Base-by-base conservation (phyloP, 2,888 invertebrate genomes). In the Drosophila lutescens region DNA sequence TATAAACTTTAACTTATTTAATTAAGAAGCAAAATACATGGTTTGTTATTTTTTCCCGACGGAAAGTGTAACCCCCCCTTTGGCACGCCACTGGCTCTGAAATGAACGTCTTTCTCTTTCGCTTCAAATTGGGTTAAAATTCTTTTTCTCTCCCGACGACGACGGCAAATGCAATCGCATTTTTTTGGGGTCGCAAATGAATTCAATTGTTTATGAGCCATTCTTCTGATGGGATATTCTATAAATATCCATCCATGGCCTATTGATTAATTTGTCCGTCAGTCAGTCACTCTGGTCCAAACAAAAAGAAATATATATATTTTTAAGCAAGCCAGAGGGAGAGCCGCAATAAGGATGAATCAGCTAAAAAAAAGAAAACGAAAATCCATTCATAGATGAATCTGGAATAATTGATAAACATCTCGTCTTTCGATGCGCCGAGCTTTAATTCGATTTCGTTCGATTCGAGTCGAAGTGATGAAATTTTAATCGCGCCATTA, bases 131-230 rank as follows among this genome's bases (percentile, higher is more conserved):
- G 66, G 62, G 56, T 71, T 71, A 73, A 71, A 63, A 53, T 13
- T 63, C 23, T 10, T 55, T 43, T 40, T 50, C 49, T 40, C 5
- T 13, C 30, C 13, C 6, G n/a, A 38, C 38, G n/a, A 2, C 32
- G 15, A 2, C 23, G n/a, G 65, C 43, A 74, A 71, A 63, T 71
- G 71, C 71, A 71, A 63, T 71, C 53, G 61, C 72, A 69, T 71
- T 69, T 49, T 69, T 69, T 49, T 71, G 9, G 70, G 69, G 54
- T 44, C 68, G 26, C 53, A 68, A 66, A 62, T 66, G 76, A 70
- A 78, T 76, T 73, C 77, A 77, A 78, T 80, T 78, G 62, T 62
- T 66, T 69, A 80, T 80, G 74, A 49, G 54, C 56, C 74, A 77
- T 70, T 67, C 66, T 44, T 4, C 30, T 67, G 66, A 53, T 63